phyloP scores from a whole-genome alignment of 2,113 vertebrate species.

The Thryonomys swinderianus region DNA sequence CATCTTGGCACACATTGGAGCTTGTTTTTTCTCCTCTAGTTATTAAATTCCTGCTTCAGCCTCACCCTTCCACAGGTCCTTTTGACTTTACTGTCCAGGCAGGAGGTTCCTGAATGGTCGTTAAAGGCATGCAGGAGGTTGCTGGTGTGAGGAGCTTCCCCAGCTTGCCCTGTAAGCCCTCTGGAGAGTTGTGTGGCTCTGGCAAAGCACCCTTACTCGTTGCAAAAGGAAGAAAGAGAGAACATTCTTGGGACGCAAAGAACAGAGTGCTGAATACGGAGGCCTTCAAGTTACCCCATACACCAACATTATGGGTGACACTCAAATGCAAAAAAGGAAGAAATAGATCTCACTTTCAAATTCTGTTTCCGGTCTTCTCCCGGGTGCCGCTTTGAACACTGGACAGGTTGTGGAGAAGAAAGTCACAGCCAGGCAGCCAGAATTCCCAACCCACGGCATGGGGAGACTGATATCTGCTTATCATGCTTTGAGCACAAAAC shows the following conservation, averaged over 20 bases:
- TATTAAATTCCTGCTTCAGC: background rate
- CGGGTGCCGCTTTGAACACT: background rate
- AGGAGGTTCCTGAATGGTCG: background rate
- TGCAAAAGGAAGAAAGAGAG: background rate
- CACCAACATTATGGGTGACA: background rate
- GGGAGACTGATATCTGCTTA: background rate
- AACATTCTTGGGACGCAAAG: background rate
- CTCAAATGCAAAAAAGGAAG: background rate
- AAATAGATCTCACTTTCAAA: background rate
- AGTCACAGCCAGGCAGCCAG: fast-evolving
- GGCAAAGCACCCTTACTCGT: background rate
- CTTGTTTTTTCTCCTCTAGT: background rate
- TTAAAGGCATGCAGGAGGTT: background rate
- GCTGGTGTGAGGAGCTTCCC: background rate
- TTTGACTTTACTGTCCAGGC: background rate
- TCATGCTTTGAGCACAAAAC: background rate
- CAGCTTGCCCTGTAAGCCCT: background rate
- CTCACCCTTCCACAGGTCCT: background rate
- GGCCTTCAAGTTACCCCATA: background rate
- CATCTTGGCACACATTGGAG: background rate
- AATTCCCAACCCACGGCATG: background rate
- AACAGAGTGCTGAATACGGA: too few relatives aligned
- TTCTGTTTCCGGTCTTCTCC: background rate
- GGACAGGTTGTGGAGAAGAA: background rate
- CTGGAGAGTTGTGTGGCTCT: background rate